Base-by-base conservation (phyloP, 1,140 invertebrate genomes). In the Scaptomyza pallida region DNA sequence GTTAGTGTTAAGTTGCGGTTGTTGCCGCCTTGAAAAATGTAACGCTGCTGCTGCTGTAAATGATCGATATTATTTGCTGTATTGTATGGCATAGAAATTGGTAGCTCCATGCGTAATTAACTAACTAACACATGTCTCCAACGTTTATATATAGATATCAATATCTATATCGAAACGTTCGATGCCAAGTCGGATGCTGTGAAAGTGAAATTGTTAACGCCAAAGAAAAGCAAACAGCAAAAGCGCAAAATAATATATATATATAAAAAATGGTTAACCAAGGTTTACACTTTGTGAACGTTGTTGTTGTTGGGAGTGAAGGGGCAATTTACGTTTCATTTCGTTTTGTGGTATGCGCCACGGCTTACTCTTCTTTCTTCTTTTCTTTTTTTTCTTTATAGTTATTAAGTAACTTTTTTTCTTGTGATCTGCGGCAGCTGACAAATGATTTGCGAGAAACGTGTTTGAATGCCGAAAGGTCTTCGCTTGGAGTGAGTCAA, bases 61-160 rank as follows among this genome's bases (percentile, higher is more conserved):
- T 79, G 81, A 86, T 85, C 81, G 82, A 85, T 85, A 85, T 88
- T 88, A 85, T 86, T 86, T 86, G 77, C 69, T 77, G 10, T n/a
- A 86, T 81, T 81, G 77, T 81, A 73, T 85, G 82, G 81, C 81
- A 81, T 78, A 86, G 81, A 85, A 85, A 81, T 72, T 81, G 73
- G 50, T 13, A 67, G 78, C 52, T 16, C 61, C 80, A 50, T 77
- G 79, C 79, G 79, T 85, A 85, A 85, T 85, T 85, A 85, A 85
- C 77, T 70, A 4, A 47, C 69, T 47, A 57, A 81, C 81, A 85
- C 73, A 86, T 80, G 77, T 76, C 81, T 72, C 67, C 56, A 76
- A 60, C 21, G 8, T 9, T 26, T 45, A 13, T 40, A 45, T 26
- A 33, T 43, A 56, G 50, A 56, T 37, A 57, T 57, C 33, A 51